A percentile compares a stretch with the other conserved stretches of the same genome.
Conservation (phyloP, 2,888 invertebrate species). For the Drosophila gaucha region DNA sequence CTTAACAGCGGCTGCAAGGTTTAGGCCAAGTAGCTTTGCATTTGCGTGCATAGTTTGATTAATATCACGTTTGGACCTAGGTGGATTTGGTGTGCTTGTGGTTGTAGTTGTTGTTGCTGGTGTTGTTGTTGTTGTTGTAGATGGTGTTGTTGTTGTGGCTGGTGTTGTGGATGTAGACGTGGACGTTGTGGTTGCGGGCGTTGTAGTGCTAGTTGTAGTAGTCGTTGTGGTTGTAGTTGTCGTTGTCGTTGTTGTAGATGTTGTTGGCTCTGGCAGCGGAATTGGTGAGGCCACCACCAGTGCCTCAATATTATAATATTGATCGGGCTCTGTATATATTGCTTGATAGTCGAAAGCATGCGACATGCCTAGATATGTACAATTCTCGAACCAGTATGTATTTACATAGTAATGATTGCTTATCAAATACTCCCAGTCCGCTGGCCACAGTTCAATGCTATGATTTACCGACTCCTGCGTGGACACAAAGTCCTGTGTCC, state of each 20-base stretch:
- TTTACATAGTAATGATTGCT: constrained; percentile 86
- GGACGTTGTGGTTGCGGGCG: constrained; percentile 85
- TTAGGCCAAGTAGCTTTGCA: constrained; percentile 76
- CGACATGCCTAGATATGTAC: constrained; percentile 88
- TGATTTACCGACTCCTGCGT: constrained; percentile 87
- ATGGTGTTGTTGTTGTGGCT: constrained; percentile 85
- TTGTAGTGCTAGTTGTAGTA: constrained; percentile 81
- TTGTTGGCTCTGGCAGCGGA: constrained; percentile 85
- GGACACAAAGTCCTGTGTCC: constrained; percentile 87
- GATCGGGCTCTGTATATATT: constrained; percentile 88
- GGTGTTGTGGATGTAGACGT: constrained; percentile 83
- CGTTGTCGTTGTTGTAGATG: constrained; percentile 84
- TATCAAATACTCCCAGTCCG: constrained; percentile 87
- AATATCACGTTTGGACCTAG: constrained; percentile 66
- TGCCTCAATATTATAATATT: constrained; percentile 88
- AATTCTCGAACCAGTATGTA: constrained; percentile 93
- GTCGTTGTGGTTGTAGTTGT: constrained; percentile 86
- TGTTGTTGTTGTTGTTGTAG: constrained; percentile 85
- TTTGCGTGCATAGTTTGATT: constrained; percentile 71
- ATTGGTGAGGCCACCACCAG: constrained; percentile 90
- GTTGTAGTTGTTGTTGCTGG: constrained; percentile 84
- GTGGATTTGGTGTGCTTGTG: constrained; percentile 74
- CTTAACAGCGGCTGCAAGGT: constrained; percentile 63
- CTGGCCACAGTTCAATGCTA: constrained; percentile 86
- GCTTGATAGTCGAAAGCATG: constrained; percentile 87